A percentile compares a stretch with the other conserved stretches of the same genome.
These are phyloP conservation scores for Lumbricus terrestris DNA, from an alignment of 2,888 invertebrate species.

Conservation along the genomic window DNA sequence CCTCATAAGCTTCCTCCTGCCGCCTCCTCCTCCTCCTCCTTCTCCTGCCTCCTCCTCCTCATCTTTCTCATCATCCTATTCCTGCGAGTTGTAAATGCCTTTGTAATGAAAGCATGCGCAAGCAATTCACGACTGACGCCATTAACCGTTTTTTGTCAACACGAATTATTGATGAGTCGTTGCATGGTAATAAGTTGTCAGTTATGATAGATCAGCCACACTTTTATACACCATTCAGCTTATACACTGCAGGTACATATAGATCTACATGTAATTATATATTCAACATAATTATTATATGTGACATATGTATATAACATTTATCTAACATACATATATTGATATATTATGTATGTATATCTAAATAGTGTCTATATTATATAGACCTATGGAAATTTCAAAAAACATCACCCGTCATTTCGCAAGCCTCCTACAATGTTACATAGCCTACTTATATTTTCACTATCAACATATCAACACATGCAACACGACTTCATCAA, in stretches of 20 bases:
- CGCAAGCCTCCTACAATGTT: too few relatives aligned
- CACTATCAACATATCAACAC: too few relatives aligned
- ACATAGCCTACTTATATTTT: too few relatives aligned
- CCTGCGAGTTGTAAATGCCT: background rate
- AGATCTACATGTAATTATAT: background rate
- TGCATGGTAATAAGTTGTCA: conserved; percentile 3
- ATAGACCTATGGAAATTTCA: too few relatives aligned
- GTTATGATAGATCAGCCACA: background rate
- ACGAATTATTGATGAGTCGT: background rate
- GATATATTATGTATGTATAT: too few relatives aligned
- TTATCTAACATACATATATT: too few relatives aligned
- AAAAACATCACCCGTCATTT: too few relatives aligned
- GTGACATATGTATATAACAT: too few relatives aligned
- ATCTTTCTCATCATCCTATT: background rate
- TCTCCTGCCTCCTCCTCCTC: background rate
- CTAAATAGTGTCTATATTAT: too few relatives aligned
- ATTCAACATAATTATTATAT: too few relatives aligned
- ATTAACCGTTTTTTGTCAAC: background rate
- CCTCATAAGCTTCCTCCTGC: too few relatives aligned
- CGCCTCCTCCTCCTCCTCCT: background rate
- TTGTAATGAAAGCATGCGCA: background rate
- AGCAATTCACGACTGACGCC: background rate
- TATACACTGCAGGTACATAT: background rate
- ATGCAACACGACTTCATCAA: too few relatives aligned
- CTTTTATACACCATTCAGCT: background rate